Evolutionary conservation across 2,113 vertebrate species (phyloP).

Genomic region (Nothoprocta perdicaria): DNA sequence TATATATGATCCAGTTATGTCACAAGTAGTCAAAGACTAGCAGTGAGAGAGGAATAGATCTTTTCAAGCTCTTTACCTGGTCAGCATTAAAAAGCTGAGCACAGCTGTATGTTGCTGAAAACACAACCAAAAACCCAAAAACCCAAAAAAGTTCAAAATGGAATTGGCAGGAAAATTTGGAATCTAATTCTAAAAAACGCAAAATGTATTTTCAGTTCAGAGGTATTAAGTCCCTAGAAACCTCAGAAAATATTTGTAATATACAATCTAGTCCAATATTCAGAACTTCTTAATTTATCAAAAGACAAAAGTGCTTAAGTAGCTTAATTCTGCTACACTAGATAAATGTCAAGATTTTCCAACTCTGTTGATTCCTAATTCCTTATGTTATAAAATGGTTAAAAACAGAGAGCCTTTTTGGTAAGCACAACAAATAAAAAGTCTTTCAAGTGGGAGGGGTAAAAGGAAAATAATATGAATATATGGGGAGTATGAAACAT

Average conservation of each 20-base stretch:
- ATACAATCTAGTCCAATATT: neutral
- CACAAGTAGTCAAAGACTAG: neutral
- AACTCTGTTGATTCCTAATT: neutral
- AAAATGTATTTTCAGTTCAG: too few species aligned
- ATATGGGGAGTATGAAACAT: neutral
- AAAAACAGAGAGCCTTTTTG: neutral
- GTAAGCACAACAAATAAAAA: neutral
- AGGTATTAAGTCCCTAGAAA: too few species aligned
- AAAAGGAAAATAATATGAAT: neutral
- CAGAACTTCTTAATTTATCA: neutral
- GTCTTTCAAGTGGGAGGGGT: neutral
- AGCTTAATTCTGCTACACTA: neutral
- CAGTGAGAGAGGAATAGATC: neutral
- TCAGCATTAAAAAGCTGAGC: neutral
- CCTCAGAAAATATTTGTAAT: neutral
- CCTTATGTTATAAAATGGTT: neutral
- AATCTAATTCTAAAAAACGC: neutral
- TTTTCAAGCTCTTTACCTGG: neutral
- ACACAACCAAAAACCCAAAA: neutral
- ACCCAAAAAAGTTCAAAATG: accelerated
- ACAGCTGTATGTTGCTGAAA: neutral
- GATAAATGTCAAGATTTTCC: neutral
- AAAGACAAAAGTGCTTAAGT: neutral
- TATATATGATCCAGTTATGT: neutral
- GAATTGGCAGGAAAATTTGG: neutral